These are phyloP conservation scores for Stegodyphus dumicola DNA, from an alignment of 1,140 invertebrate species.

Conservation along the genomic window DNA sequence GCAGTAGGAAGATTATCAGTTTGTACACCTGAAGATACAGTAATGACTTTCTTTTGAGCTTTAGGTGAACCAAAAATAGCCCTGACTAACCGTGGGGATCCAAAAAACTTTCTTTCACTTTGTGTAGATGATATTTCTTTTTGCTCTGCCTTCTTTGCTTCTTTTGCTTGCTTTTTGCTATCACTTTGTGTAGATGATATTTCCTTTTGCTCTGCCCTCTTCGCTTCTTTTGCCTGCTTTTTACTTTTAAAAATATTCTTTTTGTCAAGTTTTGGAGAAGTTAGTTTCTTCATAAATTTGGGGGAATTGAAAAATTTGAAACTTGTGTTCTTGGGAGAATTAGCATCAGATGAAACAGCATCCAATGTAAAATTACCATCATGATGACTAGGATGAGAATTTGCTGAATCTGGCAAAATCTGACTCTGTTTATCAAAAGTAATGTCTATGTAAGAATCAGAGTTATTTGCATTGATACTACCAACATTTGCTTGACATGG, in stretches of 20 bases:
- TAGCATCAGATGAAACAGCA: neutral
- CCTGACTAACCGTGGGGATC: constrained; percentile 46
- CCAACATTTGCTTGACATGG: neutral
- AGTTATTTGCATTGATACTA: neutral
- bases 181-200: constrained; percentile 19
- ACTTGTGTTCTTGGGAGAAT: constrained; percentile 21
- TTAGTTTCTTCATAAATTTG: constrained; percentile 62
- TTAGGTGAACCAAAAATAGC: constrained; percentile 56
- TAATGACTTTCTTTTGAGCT: constrained; percentile 33
- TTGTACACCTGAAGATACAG: constrained; percentile 52
- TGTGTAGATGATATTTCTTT: constrained; percentile 15
- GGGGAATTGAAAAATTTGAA: constrained; percentile 61
- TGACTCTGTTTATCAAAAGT: constrained; percentile 2
- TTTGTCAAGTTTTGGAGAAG: constrained; percentile 59
- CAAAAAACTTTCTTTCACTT: constrained; percentile 55
- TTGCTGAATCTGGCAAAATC: neutral
- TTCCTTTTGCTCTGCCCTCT: constrained; percentile 48
- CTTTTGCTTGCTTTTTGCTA: constrained; percentile 46
- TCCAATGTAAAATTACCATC: constrained; percentile 5
- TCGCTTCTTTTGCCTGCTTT: constrained; percentile 37
- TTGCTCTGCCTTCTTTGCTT: constrained; percentile 46
- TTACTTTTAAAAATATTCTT: constrained; percentile 61
- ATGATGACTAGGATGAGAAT: constrained; percentile 13
- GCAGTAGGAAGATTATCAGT: constrained; percentile 28
- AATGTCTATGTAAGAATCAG: neutral